Conservation (phyloP, 2,888 invertebrate species). For the Drosophila testacea region DNA sequence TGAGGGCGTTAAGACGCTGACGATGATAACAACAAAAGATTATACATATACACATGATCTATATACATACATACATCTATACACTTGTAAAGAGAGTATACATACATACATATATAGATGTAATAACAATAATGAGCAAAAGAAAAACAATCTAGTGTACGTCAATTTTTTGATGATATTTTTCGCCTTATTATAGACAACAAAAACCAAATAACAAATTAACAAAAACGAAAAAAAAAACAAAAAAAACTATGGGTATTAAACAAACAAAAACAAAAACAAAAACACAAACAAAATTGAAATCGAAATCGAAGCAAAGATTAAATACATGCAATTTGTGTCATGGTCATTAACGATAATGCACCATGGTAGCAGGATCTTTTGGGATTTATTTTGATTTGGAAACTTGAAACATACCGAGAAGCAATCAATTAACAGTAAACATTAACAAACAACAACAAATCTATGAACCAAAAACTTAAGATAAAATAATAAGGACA, state of each 20-base stretch:
- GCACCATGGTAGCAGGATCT: conserved; percentile 6
- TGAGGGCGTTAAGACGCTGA: conserved; percentile 42
- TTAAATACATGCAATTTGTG: not conserved
- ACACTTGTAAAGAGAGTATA: conserved; percentile 33
- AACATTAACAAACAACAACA: conserved; percentile 19
- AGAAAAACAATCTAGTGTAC: conserved; percentile 83
- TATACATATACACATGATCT: conserved; percentile 56
- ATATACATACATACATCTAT: conserved; percentile 33
- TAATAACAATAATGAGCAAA: conserved; percentile 70
- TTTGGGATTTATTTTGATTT: conserved; percentile 15
- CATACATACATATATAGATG: conserved; percentile 50
- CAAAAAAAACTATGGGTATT: conserved; percentile 28
- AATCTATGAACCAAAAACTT: conserved; percentile 32
- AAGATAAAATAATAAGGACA: conserved; percentile 11
- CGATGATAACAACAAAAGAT: conserved; percentile 53
- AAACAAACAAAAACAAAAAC: not conserved
- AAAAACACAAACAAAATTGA: conserved; percentile 24
- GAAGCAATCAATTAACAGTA: conserved; percentile 72
- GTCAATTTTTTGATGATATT: conserved; percentile 85
- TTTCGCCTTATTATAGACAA: conserved; percentile 83
- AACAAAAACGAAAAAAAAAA: conserved; percentile 15
- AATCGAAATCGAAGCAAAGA: conserved; percentile 14
- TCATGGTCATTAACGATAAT: not conserved
- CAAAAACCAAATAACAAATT: conserved; percentile 16
- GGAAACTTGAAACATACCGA: conserved; percentile 39